Conservation (phyloP, 2,797 vertebrate genomes). For the Crax fasciolata region DNA sequence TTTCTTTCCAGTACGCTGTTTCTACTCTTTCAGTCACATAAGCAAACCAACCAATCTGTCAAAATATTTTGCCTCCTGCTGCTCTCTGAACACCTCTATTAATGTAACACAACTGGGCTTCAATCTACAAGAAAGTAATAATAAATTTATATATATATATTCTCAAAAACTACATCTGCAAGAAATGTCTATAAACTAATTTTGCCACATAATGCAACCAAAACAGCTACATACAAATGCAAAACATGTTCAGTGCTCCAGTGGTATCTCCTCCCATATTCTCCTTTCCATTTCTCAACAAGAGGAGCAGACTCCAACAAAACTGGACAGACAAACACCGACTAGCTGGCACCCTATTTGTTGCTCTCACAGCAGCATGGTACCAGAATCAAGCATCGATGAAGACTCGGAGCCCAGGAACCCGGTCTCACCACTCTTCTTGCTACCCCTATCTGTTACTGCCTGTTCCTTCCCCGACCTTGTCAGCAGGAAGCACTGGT, state of each 20-base stretch:
- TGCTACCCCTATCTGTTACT: background rate
- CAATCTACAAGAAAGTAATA: background rate
- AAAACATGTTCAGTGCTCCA: background rate
- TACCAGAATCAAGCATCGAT: background rate
- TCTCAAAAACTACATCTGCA: background rate
- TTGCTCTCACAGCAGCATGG: background rate
- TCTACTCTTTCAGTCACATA: background rate
- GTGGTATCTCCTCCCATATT: background rate
- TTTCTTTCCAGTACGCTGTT: background rate
- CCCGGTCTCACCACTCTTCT: rapidly evolving
- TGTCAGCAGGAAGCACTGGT: background rate
- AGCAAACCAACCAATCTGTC: background rate
- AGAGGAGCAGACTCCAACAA: rapidly evolving
- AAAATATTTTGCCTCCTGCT: slow-evolving; percentile 32
- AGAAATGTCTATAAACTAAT: background rate
- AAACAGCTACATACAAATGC: background rate
- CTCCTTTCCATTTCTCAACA: background rate
- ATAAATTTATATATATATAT: background rate
- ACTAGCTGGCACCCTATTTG: rapidly evolving
- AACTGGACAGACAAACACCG: background rate
- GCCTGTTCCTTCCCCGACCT: background rate
- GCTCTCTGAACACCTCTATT: background rate
- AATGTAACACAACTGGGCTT: background rate
- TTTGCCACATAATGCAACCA: background rate
- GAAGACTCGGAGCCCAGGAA: background rate